phyloP scores from a whole-genome alignment of 2,888 invertebrate species.

The Tetranychus piercei region DNA sequence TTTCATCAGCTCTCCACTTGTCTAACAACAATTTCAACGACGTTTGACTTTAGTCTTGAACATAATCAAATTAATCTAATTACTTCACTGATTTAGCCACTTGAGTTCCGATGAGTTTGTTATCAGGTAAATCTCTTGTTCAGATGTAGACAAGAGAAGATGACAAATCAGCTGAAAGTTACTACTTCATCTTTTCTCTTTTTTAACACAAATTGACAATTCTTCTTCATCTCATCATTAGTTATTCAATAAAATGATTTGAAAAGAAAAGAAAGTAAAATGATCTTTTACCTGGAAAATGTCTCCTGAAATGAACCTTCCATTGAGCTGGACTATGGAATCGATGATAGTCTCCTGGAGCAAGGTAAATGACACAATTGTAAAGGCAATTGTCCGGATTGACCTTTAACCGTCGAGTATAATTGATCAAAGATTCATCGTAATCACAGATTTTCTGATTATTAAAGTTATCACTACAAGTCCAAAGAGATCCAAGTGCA shows the following conservation, averaged over 20 bases:
- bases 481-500: too few species aligned
- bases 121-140: too few species aligned
- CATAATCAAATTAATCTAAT: too few species aligned
- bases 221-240: background rate
- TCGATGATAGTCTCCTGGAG: slow-evolving; percentile 94
- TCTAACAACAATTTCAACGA: too few species aligned
- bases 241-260: background rate
- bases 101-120: too few species aligned
- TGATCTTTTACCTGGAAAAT: slow-evolving; percentile 54
- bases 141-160: too few species aligned
- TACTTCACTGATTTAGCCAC: too few species aligned
- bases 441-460: background rate
- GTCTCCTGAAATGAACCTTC: slow-evolving; percentile 63
- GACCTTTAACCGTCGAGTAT: slow-evolving; percentile 23
- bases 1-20: too few species aligned
- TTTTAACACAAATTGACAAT: too few species aligned
- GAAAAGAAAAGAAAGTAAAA: background rate
- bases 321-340: slow-evolving; percentile 84
- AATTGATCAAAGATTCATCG: slow-evolving; percentile 21
- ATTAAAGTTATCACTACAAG: background rate
- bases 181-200: too few species aligned
- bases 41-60: too few species aligned
- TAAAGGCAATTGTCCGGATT: slow-evolving; percentile 43
- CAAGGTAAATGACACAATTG: slow-evolving; percentile 86
- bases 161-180: too few species aligned